Base-by-base conservation (phyloP, 2,888 invertebrate genomes). In the Stramonita haemastoma region DNA sequence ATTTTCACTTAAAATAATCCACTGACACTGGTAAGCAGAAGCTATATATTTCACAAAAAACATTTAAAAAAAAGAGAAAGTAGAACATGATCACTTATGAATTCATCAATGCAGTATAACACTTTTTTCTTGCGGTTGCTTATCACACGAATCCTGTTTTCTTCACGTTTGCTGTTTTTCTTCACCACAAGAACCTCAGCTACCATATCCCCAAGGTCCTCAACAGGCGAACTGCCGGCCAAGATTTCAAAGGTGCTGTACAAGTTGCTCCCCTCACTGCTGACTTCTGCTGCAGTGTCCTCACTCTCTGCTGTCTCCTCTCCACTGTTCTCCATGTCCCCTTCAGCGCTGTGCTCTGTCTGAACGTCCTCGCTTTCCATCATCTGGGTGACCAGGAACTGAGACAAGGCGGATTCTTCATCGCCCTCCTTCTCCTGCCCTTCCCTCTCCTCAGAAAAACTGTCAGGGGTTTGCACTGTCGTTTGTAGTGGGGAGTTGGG, bases 161-260 rank as follows among this genome's bases (percentile, higher is more conserved):
- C 66, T 66, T 66, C 66, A 66, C 19, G 66, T 26, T 22, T 66
- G 66, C 66, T 66, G 26, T 26, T 2, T 17, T 6, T 26, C 66
- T 22, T 13, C 19, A 66, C n/a, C n/a, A 46, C 4, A 2, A 46
- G 46, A 46, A 46, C 46, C 46, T 46, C 46, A 46, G 46, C 46
- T 46, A 46, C 46, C 4, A 46, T 8, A 46, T 22, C 13, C 36
- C 26, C 36, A 22, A 22, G 22, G 36, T 46, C 36, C 36, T 46
- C 26, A 46, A 1, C 22, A 13, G 13, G 36, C 1, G 81, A 26
- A 36, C 81, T 46, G 22, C 36, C 26, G 11, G 81, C 81, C 46
- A 46, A 46, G 36, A 46, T 34, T 66, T 86, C 86, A 66, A 86
- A 86, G 1, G 17, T 66, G 22, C 86, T 86, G 86, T 86, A 86